Conservation (phyloP, 2,888 invertebrate species). For the Oxyscelio sp. region DNA sequence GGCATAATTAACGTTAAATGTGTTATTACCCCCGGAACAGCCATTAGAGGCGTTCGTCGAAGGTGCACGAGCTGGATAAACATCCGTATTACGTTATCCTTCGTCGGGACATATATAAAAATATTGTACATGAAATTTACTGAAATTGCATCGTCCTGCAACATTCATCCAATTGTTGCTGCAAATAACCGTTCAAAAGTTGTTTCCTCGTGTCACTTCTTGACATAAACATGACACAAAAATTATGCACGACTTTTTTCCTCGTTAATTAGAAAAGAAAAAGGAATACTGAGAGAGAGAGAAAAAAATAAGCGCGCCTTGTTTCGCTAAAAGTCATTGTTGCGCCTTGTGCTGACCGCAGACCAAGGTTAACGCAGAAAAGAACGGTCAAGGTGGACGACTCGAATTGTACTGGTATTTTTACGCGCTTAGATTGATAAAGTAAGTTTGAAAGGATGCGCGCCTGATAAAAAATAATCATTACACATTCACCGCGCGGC, state of each 20-base stretch:
- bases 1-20: conserved; percentile 81
- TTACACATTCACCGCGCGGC: not conserved
- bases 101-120: not conserved
- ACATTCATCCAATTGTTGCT: not conserved
- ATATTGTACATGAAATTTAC: conserved; percentile 5
- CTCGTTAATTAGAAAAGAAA: too few relatives aligned
- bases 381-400: conserved; percentile 70
- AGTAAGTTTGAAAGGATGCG: conserved; percentile 37
- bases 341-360: conserved; percentile 44
- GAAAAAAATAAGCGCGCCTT: conserved; percentile 11
- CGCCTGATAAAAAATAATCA: conserved; percentile 15
- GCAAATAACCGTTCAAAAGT: not conserved
- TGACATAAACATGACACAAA: not conserved
- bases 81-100: conserved; percentile 51
- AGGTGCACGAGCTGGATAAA: conserved; percentile 43
- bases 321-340: conserved; percentile 30
- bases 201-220: not conserved
- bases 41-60: conserved; percentile 48
- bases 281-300: too few relatives aligned
- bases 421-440: conserved; percentile 61
- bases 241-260: too few relatives aligned
- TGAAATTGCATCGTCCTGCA: not conserved
- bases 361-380: conserved; percentile 57
- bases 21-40: conserved; percentile 76
- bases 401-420: conserved; percentile 42